Base-by-base conservation (phyloP, 1,140 invertebrate genomes). In the Drosophila ironensis region DNA sequence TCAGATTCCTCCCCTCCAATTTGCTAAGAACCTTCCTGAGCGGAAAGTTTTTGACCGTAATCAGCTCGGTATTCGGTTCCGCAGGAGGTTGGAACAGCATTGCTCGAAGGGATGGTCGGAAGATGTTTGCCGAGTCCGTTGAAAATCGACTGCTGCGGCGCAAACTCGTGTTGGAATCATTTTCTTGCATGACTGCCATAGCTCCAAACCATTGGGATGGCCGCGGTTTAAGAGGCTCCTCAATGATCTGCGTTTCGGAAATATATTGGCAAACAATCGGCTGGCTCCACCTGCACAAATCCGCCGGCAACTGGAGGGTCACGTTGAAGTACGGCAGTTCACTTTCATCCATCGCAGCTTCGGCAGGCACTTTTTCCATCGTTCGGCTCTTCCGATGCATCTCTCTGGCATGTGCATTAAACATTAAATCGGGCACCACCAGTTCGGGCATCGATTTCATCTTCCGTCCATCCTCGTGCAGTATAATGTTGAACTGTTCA, bases 261-360 rank as follows among this genome's bases (percentile, higher is more conserved):
- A 86, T 27, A 30, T 52, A 86, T 0, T 89, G 87, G 5, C 87
- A 89, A 0, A 44, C 41, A 3, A 41, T n/a, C 1, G 87, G 87
- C 3, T 72, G 45, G 27, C 78, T 54, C 82, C 82, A 89, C 3
- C 38, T 33, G 30, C 87, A 89, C 8, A 89, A 30, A 35, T 78
- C 70, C 14, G 38, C 12, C 0, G 87, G 38, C 20, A 89, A 19
- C 2, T 81, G 38, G 0, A 89, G 38, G 0, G 51, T 69, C 0
- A 89, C 57, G 30, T 68, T 41, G 16, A 87, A 87, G 37, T 41
- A 87, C 0, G 81, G 72, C 17, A 73, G 6, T 0, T 81, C 68
- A 6, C 35, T 5, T 0, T 71, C 64, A 0, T 42, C 57, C 2
- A 74, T 3, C 14, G 22, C 50, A 0, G 17, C 11, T 4, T 33